phyloP scores from a whole-genome alignment of 2,113 vertebrate genomes.

The Rhineura floridana region DNA sequence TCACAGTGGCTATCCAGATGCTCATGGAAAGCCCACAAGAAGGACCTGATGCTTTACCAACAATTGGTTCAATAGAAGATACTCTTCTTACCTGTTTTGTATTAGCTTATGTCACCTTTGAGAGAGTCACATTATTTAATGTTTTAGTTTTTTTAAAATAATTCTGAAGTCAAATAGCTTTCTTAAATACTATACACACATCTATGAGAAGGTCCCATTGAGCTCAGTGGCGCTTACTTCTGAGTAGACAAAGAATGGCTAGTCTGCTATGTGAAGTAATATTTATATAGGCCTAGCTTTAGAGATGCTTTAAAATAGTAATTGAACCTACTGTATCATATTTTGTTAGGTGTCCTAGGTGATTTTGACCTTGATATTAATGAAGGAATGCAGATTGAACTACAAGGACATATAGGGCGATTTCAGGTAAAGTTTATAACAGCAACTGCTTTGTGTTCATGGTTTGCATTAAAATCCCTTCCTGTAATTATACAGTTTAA shows the following conservation, averaged over 20 bases:
- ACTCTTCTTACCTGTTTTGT: not conserved
- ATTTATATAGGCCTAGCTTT: not conserved
- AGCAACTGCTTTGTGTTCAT: not conserved
- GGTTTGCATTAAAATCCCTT: not conserved
- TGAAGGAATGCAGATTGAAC: constrained; percentile 86
- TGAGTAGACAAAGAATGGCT: too few species aligned
- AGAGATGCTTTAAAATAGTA: not conserved
- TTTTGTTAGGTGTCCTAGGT: constrained; percentile 79
- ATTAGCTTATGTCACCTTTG: not conserved
- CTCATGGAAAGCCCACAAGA: too few species aligned
- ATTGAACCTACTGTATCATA: not conserved
- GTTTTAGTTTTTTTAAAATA: not conserved
- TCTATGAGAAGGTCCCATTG: too few species aligned
- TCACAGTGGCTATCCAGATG: too few species aligned
- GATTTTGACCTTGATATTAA: constrained; percentile 85
- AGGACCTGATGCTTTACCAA: not conserved
- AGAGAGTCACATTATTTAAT: not conserved
- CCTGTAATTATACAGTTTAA: not conserved
- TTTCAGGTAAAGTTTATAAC: constrained; percentile 86
- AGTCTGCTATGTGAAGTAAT: not conserved
- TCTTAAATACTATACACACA: not conserved
- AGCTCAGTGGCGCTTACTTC: too few species aligned
- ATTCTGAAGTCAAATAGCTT: not conserved
- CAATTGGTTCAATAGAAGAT: not conserved
- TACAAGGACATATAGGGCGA: constrained; percentile 91